Evolutionary conservation across 1,140 invertebrate species (phyloP), one percentile per base, ranked within the genome.

Genomic region (Leucophenga varia): DNA sequence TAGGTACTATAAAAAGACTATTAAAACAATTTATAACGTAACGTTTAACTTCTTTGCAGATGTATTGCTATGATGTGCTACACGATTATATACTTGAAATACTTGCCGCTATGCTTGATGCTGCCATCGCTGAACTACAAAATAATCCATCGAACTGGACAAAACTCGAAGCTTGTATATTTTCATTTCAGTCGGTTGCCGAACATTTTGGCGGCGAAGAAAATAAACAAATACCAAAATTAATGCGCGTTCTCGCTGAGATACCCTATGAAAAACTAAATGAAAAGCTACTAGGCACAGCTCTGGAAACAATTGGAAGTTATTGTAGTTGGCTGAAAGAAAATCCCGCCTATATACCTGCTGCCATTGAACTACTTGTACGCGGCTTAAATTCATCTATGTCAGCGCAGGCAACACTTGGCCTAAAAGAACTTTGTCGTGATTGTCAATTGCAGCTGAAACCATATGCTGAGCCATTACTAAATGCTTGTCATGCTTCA

Each of bases 11-110:
- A 21, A 16, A 6, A 2, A 32, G 14, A 14, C 31, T 32, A 32
- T 25, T 25, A 25, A 25, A 25, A 10, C 10, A 6, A 25, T 25
- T 25, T n/a, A 10, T 25, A 6, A 10, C 22, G 5, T 39, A 42
- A 43, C 2, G 12, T 30, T 43, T 36, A 21, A 12, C 31, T 12
- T 2, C 19, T 58, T 34, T 72, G 8, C 57, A 87, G 85, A 85
- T 89, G 76, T 93, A 93, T 72, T 91, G 91, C 74, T 90, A 86
- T 68, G 85, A 84, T 57, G 83, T 95, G 1, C 74, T 95, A 2
- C 80, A 84, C 30, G 80, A 86, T 14, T 80, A 84, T 55, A 81
- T 91, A 50, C 59, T 92, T 8, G 79, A 83, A 22, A 79, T 87
- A 28, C 69, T 90, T 16, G 82, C 81, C 14, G 75, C 77, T 31